Base-by-base conservation (phyloP, 2,113 vertebrate species). In the Bombycilla garrulus region DNA sequence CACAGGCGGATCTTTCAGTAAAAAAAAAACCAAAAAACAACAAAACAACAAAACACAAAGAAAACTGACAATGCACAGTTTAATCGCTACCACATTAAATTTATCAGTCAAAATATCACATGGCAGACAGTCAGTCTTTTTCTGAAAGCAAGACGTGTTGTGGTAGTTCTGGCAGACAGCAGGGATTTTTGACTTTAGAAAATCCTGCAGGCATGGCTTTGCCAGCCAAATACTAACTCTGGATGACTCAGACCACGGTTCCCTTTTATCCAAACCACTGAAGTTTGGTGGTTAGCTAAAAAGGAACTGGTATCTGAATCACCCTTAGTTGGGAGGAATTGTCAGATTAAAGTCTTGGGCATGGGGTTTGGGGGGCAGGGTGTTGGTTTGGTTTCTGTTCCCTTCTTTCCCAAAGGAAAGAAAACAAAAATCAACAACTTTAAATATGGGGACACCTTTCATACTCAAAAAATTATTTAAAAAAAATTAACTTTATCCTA, bases 271-370 rank as follows among this genome's bases (percentile, higher is more conserved):
- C 90, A 93, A 71, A 67, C 94, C 86, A 47, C 90, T 94, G 54
- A 78, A 96, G 53, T 93, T 77, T 88, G 65, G 88, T 96, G 95
- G 93, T 93, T 90, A 88, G 93, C 92, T 65, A 72, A 91, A 73
- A 73, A 90, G 95, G 86, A 97, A 94, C 82, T 94, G 53, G 69
- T 79, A 76, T 93, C 80, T 97, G 95, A 96, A 96, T 96, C 95
- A 95, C 51, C 73, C 69, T 65, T 53, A 28, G 48, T 19, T 86
- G 79, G 40, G 57, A 77, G 76, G 81, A 88, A 83, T 92, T 84
- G 86, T 76, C 81, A 93, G 69, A 92, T 81, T 66, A 90, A 88
- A 84, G 47, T 54, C 65, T 62, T 44, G 45, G 69, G 66, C 1
- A 1, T 1, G 1, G 53, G 74, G 36, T 31, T 61, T 79, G 71